Conservation (phyloP, 2,113 vertebrate species). For the Leiothrix lutea region DNA sequence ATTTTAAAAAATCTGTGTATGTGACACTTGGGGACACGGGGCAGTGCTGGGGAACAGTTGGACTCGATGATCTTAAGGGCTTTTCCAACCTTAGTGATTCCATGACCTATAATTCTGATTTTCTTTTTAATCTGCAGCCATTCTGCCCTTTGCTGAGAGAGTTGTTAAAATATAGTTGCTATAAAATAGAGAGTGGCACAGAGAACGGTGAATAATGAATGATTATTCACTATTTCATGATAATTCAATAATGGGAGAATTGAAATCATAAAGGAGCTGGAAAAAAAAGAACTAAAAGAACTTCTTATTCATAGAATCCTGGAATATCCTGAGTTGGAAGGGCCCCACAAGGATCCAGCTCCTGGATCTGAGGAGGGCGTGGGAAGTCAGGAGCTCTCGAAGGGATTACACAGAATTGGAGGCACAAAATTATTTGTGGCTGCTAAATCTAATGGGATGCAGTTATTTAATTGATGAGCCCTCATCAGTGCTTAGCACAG, state of each 20-base stretch:
- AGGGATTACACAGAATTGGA: not conserved
- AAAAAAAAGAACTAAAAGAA: not conserved
- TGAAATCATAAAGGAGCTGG: not conserved
- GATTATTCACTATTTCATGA: not conserved
- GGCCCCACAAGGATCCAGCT: not conserved
- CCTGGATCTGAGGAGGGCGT: fast-evolving
- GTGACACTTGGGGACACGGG: not conserved
- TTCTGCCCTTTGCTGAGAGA: not conserved
- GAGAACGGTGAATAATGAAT: not conserved
- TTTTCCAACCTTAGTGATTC: not conserved
- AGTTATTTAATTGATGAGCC: not conserved
- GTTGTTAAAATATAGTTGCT: not conserved
- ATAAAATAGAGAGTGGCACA: not conserved
- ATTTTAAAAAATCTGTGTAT: not conserved
- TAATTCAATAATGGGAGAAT: not conserved
- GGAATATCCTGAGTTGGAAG: not conserved
- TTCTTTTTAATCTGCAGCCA: not conserved
- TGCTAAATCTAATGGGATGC: not conserved
- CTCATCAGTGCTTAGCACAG: not conserved
- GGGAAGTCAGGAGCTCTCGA: not conserved
- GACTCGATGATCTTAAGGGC: not conserved
- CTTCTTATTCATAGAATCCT: not conserved
- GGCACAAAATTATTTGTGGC: not conserved
- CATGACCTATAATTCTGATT: not conserved
- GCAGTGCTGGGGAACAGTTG: not conserved